Conservation (phyloP, 2,113 vertebrate genomes). For the Phrynosoma blainvillii region DNA sequence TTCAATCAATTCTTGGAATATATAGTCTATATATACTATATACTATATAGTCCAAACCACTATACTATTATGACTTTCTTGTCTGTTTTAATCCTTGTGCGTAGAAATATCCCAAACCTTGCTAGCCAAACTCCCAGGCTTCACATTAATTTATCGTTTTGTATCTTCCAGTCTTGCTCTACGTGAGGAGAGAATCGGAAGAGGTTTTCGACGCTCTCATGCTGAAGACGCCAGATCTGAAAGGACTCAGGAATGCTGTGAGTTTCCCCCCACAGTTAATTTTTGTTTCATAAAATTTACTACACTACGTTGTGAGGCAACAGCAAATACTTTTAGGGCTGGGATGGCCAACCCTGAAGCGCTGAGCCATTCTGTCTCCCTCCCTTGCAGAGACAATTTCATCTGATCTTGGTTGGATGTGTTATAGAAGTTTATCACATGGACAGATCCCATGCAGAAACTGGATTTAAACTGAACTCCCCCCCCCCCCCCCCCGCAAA, state of each 20-base stretch:
- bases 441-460: too few species aligned
- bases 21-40: too few species aligned
- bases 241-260: constrained; percentile 91
- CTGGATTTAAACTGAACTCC: too few species aligned
- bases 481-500: too few species aligned
- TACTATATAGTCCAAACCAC: too few species aligned
- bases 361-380: too few species aligned
- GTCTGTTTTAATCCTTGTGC: too few species aligned
- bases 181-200: constrained; percentile 87
- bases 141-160: background rate
- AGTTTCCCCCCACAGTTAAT: constrained; percentile 60
- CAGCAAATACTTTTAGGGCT: background rate
- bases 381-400: background rate
- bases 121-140: background rate
- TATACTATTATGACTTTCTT: too few species aligned
- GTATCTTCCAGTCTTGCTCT: constrained; percentile 85
- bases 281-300: background rate
- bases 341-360: background rate
- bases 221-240: constrained; percentile 91
- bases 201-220: constrained; percentile 98
- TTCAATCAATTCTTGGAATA: too few species aligned
- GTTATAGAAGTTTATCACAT: too few species aligned
- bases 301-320: background rate
- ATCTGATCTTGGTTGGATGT: background rate
- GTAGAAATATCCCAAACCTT: background rate